These are phyloP conservation scores for Symphodus melops DNA, from an alignment of 2,113 vertebrate genomes.

Conservation along the genomic window DNA sequence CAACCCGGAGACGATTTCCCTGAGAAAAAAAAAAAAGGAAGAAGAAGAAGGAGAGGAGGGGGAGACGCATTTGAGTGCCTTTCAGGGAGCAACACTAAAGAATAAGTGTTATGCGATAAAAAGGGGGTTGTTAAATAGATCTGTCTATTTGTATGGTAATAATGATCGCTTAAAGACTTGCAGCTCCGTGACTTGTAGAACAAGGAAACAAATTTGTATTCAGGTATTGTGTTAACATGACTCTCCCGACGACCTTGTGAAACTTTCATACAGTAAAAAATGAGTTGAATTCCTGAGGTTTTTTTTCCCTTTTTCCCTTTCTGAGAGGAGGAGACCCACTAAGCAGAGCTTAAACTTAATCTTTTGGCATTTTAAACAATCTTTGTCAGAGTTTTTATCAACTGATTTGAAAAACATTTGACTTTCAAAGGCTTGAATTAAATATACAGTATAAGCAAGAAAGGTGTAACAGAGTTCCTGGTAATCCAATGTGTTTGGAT, in stretches of 20 bases:
- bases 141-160: conserved; percentile 91
- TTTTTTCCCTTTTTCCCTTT: conserved; percentile 36
- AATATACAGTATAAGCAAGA: background rate
- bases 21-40: conserved; percentile 64
- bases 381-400: background rate
- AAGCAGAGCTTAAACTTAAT: conserved; percentile 16
- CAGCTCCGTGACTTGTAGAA: conserved; percentile 80
- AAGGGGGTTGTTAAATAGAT: conserved; percentile 88
- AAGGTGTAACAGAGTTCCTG: background rate
- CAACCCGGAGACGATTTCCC: conserved; percentile 80
- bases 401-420: background rate
- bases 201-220: conserved; percentile 84
- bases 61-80: conserved; percentile 82
- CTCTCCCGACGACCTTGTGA: conserved; percentile 84
- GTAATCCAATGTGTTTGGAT: background rate
- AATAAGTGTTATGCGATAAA: conserved; percentile 88
- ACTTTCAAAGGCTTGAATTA: background rate
- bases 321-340: conserved; percentile 14
- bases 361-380: conserved; percentile 26
- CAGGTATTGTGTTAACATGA: conserved; percentile 76
- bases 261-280: conserved; percentile 85
- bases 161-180: conserved; percentile 86
- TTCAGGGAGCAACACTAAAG: conserved; percentile 84
- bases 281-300: conserved; percentile 54
- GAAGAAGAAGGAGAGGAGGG: conserved; percentile 3